Conservation (phyloP, 1,140 invertebrate species). For the Drosophila carrolli region DNA sequence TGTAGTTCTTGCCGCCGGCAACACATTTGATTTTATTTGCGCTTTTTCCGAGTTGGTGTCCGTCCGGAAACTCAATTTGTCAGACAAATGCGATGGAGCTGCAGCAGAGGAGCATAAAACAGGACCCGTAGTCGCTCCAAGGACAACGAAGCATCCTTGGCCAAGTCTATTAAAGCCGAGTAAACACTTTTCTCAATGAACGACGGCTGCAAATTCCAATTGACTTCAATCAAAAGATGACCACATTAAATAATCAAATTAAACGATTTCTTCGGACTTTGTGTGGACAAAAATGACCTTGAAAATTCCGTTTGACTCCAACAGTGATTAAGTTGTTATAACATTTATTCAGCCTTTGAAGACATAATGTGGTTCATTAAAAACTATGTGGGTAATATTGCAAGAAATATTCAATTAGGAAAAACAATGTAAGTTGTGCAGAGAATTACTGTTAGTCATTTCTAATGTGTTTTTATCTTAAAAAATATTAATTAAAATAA, state of each 20-base stretch:
- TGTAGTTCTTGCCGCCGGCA: conserved; percentile 10
- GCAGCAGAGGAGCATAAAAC: conserved; percentile 27
- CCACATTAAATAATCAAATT: conserved; percentile 11
- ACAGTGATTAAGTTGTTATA: too few relatives aligned
- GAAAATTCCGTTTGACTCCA: too few relatives aligned
- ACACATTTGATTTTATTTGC: conserved; percentile 54
- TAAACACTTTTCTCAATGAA: conserved; percentile 38
- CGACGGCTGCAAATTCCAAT: conserved; percentile 28
- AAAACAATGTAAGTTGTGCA: too few relatives aligned
- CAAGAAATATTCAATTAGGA: too few relatives aligned
- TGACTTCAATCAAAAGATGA: conserved; percentile 28
- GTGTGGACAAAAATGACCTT: neutral
- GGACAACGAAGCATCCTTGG: conserved; percentile 33
- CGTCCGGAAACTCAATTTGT: conserved; percentile 68
- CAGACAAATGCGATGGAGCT: conserved; percentile 51
- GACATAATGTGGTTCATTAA: too few relatives aligned
- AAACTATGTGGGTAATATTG: too few relatives aligned
- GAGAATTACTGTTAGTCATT: too few relatives aligned
- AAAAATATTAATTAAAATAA: too few relatives aligned
- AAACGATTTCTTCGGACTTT: conserved; percentile 10
- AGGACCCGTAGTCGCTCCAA: conserved; percentile 10
- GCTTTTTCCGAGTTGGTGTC: conserved; percentile 37
- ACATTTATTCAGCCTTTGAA: too few relatives aligned
- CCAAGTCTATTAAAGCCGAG: conserved; percentile 34
- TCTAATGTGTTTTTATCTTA: too few relatives aligned